phyloP scores from a whole-genome alignment of 2,888 invertebrate genomes.

The Chrysolina oricalcia region DNA sequence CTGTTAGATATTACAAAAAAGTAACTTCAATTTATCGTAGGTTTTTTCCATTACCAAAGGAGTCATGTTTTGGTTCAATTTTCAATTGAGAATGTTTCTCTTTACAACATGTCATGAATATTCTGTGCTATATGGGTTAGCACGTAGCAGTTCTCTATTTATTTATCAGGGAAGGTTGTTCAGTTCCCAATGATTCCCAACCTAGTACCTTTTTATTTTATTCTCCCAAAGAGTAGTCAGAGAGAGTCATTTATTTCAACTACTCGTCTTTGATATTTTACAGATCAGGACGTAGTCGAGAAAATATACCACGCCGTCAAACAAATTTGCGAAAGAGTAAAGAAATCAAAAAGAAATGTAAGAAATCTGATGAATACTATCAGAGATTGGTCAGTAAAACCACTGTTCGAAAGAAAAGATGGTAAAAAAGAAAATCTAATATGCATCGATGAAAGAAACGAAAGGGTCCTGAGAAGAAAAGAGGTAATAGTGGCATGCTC shows the following conservation, averaged over 20 bases:
- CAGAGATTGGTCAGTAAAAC: constrained; percentile 81
- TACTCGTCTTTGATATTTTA: constrained; percentile 30
- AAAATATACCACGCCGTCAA: constrained; percentile 79
- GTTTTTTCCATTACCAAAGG: too few species aligned
- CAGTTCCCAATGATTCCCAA: too few species aligned
- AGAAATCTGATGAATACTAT: constrained; percentile 75
- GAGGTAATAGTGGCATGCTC: constrained; percentile 73
- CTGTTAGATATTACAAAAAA: too few species aligned
- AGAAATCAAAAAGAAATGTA: constrained; percentile 80
- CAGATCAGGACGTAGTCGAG: constrained; percentile 54
- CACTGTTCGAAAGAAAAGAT: constrained; percentile 85
- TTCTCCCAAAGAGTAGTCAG: too few species aligned
- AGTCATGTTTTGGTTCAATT: too few species aligned
- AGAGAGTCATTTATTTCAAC: neutral
- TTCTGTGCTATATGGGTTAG: too few species aligned
- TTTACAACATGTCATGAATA: too few species aligned
- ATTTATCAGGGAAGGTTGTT: too few species aligned
- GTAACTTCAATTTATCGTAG: too few species aligned
- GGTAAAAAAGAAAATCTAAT: constrained; percentile 75
- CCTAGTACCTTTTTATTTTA: too few species aligned
- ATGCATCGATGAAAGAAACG: constrained; percentile 74
- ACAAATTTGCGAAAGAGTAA: constrained; percentile 81
- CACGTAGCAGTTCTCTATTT: too few species aligned
- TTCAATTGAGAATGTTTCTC: too few species aligned
- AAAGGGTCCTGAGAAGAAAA: constrained; percentile 75